A percentile compares a stretch with the other conserved stretches of the same genome.
phyloP scores from a whole-genome alignment of 2,888 invertebrate species.

The Sphinx pinastri region DNA sequence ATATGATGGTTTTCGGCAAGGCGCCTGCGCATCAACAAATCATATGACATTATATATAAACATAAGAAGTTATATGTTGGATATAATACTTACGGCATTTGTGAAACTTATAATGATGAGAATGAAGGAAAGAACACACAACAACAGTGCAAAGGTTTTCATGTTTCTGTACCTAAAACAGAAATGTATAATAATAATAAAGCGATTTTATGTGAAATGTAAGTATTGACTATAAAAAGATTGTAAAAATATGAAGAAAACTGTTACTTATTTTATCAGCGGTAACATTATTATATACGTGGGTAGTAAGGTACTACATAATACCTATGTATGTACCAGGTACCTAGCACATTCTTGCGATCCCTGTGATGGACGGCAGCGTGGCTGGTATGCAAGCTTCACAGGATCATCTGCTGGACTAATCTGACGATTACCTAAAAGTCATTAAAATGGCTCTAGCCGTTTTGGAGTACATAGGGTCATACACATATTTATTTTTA shows the following conservation, averaged over 20 bases:
- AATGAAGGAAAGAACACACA: conserved; percentile 31
- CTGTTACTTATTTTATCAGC: no score
- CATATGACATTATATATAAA: conserved; percentile 4
- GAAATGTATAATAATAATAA: conserved; percentile 1
- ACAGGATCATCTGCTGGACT: no score
- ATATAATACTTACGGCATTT: conserved; percentile 54
- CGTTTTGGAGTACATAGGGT: no score
- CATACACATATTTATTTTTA: no score
- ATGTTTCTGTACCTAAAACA: neutral
- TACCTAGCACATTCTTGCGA: no score
- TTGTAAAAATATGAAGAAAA: neutral
- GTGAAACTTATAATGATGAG: conserved; percentile 40
- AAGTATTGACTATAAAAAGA: neutral
- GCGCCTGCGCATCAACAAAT: conserved; percentile 43
- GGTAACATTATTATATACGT: neutral
- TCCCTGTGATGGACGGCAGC: no score
- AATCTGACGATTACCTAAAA: no score
- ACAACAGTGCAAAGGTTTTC: neutral
- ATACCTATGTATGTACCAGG: no score
- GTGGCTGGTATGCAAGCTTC: no score
- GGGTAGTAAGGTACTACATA: no score
- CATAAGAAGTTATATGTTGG: conserved; percentile 3
- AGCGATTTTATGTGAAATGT: neutral
- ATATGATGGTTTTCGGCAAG: conserved; percentile 41
- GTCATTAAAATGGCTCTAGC: no score